Base-by-base conservation (phyloP, 2,797 vertebrate genomes). In the Peromyscus melanophrys region DNA sequence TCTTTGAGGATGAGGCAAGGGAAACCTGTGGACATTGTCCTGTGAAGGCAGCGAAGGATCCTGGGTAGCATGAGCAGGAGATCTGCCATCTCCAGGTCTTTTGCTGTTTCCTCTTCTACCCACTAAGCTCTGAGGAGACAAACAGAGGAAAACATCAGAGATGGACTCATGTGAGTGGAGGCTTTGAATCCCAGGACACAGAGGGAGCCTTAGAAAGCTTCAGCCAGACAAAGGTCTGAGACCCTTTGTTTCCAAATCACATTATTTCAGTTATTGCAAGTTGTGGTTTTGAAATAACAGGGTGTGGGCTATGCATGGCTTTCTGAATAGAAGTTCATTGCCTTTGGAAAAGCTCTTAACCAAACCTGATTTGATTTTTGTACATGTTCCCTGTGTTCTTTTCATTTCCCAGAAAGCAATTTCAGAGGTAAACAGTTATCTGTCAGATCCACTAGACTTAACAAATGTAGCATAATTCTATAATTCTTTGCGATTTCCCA, bases 361-460 rank as follows among this genome's bases (percentile, higher is more conserved):
- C 40, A 69, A 95, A 96, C 52, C 4, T 37, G 89, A 81, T 97
- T 97, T 97, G 71, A n/a, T 83, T 86, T 92, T 97, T 97, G 90
- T 90, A 25, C 49, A 75, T 88, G 65, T 86, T 98, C 46, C 46
- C 7, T 85, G 86, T 97, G 95, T 97, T 96, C 95, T 97, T 96
- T 97, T 95, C 95, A 96, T 96, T 98, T 98, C 96, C 92, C 97
- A 90, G n/a, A 98, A 98, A 97, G 1, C 52, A 98, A 69, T 98
- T 98, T 97, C 78, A 61, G 95, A 80, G 14, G 27, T 92, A 94
- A 97, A 94, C 8, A 76, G 49, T 97, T 94, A 17, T 90, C 97
- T 92, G 59, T 95, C 96, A 96, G 23, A 92, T 92, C 95, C 17
- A 1, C 95, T 86, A 97, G 85, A 94, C 96, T 92, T 90, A 96